Evolutionary conservation across 2,797 vertebrate species (phyloP).

Genomic region (Ptychobarbus kaznakovi): DNA sequence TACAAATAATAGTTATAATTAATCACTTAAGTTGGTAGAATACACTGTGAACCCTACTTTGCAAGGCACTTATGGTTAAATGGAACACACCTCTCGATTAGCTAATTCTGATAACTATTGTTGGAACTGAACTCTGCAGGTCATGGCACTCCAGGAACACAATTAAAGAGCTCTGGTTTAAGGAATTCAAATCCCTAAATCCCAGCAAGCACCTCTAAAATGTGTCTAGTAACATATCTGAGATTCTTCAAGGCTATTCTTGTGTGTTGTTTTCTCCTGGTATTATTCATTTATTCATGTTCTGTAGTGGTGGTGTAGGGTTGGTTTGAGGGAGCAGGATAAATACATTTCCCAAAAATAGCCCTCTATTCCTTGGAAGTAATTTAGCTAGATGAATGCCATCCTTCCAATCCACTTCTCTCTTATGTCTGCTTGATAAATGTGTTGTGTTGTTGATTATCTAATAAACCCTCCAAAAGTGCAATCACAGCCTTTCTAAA

Average conservation of each 20-base stretch:
- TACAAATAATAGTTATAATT: too few species aligned
- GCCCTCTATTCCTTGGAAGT: neutral
- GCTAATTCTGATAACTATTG: neutral
- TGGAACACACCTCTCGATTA: neutral
- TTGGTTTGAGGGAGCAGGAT: constrained; percentile 14
- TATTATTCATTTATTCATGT: constrained; percentile 2
- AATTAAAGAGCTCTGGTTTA: neutral
- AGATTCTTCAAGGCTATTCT: neutral
- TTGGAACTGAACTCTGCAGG: neutral
- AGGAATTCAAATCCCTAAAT: neutral
- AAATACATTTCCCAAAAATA: constrained; percentile 29
- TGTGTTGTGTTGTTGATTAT: constrained; percentile 39
- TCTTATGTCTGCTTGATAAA: constrained; percentile 48
- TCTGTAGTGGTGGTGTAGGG: neutral
- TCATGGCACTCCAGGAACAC: neutral
- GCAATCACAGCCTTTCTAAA: constrained; percentile 30
- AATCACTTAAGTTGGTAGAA: neutral
- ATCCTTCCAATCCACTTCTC: constrained; percentile 17
- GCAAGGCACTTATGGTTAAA: neutral
- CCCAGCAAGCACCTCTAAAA: neutral
- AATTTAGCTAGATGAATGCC: constrained; percentile 33
- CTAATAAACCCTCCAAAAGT: constrained; percentile 22
- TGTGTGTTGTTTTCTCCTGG: neutral
- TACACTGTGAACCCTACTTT: neutral
- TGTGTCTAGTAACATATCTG: neutral